A percentile compares a stretch with the other conserved stretches of the same genome.
phyloP scores from a whole-genome alignment of 2,888 invertebrate species.

The Tridacna crocea region DNA sequence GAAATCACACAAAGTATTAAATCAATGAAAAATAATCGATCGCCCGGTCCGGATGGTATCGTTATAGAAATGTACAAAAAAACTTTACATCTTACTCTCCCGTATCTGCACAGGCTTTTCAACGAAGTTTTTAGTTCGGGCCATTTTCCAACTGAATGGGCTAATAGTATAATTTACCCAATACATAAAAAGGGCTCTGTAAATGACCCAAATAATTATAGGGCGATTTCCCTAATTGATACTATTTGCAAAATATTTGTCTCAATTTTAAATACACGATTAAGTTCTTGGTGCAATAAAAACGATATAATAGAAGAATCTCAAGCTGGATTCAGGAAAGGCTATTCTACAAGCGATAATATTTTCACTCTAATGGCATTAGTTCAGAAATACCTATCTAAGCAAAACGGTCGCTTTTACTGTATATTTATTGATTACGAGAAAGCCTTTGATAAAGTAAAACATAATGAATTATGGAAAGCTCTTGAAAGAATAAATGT shows the following conservation, averaged over 20 bases:
- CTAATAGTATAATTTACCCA: conserved; percentile 31
- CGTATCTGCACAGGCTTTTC: conserved; percentile 28
- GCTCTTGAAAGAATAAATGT: conserved; percentile 8
- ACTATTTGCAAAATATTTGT: conserved; percentile 35
- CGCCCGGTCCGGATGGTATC: conserved; percentile 34
- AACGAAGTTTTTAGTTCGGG: conserved; percentile 28
- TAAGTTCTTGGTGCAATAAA: conserved; percentile 28
- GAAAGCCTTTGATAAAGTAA: conserved; percentile 40
- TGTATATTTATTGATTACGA: conserved; percentile 33
- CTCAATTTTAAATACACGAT: conserved; percentile 10
- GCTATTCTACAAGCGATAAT: conserved; percentile 42
- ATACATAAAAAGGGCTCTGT: conserved; percentile 36
- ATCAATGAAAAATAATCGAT: conserved; percentile 15
- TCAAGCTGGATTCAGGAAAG: conserved; percentile 37
- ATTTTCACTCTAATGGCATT: conserved; percentile 33
- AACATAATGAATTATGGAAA: conserved; percentile 25
- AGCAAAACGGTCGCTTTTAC: conserved; percentile 35
- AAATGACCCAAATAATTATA: conserved; percentile 35
- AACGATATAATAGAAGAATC: conserved; percentile 37
- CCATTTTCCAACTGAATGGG: conserved; percentile 25
- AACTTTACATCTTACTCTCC: neutral
- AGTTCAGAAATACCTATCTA: conserved; percentile 37
- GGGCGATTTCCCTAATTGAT: conserved; percentile 32
- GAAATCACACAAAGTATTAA: conserved; percentile 25
- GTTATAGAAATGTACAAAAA: conserved; percentile 32